Evolutionary conservation across 2,113 vertebrate genomes (phyloP), one percentile per base, ranked within the genome.

Genomic region (Isichthys henryi): DNA sequence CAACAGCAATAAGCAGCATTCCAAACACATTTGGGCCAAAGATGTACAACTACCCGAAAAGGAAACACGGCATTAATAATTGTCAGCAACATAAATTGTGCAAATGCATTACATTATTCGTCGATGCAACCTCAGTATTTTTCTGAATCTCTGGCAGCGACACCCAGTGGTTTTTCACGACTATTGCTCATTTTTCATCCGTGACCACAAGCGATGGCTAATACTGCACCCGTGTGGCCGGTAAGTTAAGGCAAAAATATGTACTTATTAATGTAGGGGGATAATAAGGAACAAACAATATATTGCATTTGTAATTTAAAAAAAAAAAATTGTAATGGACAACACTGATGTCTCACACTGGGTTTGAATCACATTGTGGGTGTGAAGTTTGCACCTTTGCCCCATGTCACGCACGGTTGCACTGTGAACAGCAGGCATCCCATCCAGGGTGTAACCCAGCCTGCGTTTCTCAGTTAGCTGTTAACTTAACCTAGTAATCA

Each of bases 151-250:
- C n/a, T 17, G 49, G 49, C 27, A 86, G 85, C 27, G 85, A 86
- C 85, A 86, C 85, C 85, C 27, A 35, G 43, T 35, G 85, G 85
- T 86, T 31, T 11, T 8, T 53, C n/a, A 49, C 10, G 15, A 86
- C 45, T 23, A 27, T 31, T 52, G 49, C 49, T 50, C 11, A 19
- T 86, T 53, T n/a, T 86, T 35, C n/a, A 31, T 9, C 7, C 1
- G n/a, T 31, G 85, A 86, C n/a, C 23, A 21, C 11, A 52, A 53
- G 3, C 11, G 5, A 46, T 39, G 82, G 39, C 82, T 21, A 84
- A 86, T 86, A 86, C 48, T 52, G 85, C 48, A 86, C 85, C 49
- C 49, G 27, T 86, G 85, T 86, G 49, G 85, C 45, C 48, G 5
- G 48, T 23, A 86, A 39, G 2, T 35, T 53, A 5, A 48, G 1